These are phyloP conservation scores for Thymelicus acteon DNA, from an alignment of 2,888 invertebrate genomes.

Conservation along the genomic window DNA sequence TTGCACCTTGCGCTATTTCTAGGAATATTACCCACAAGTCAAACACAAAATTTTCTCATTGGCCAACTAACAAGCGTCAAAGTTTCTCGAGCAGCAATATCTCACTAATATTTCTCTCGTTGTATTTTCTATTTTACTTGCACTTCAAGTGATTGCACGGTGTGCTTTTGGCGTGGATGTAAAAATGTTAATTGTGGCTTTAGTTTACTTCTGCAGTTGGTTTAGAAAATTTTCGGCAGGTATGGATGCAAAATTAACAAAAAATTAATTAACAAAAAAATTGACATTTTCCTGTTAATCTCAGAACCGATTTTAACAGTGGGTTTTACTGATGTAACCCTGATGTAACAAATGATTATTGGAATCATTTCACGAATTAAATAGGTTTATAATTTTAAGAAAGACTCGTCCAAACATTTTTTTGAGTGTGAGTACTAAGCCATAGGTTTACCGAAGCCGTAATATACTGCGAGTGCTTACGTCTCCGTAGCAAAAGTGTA, in stretches of 20 bases:
- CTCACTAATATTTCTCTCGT: conserved; percentile 35
- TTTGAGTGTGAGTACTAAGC: too few species aligned
- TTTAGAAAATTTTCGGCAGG: neutral
- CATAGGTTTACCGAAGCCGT: too few species aligned
- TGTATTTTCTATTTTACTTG: conserved; percentile 35
- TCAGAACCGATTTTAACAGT: too few species aligned
- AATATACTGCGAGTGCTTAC: too few species aligned
- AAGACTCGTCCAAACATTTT: too few species aligned
- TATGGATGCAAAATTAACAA: too few species aligned
- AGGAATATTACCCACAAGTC: conserved; percentile 31
- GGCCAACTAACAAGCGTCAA: conserved; percentile 30
- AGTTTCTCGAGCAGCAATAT: conserved; percentile 37
- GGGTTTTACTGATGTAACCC: too few species aligned
- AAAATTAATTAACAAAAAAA: too few species aligned
- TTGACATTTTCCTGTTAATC: too few species aligned
- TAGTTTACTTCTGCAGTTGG: neutral
- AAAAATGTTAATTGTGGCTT: neutral
- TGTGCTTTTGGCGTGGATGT: conserved; percentile 3
- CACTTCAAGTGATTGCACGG: conserved; percentile 27
- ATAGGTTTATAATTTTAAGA: too few species aligned
- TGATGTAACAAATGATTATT: too few species aligned
- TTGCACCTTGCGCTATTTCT: conserved; percentile 24
- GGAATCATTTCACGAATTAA: too few species aligned
- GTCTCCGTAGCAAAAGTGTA: neutral
- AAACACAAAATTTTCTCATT: conserved; percentile 33